Evolutionary conservation across 2,797 vertebrate genomes (phyloP).

Genomic region (Vespertilio murinus): DNA sequence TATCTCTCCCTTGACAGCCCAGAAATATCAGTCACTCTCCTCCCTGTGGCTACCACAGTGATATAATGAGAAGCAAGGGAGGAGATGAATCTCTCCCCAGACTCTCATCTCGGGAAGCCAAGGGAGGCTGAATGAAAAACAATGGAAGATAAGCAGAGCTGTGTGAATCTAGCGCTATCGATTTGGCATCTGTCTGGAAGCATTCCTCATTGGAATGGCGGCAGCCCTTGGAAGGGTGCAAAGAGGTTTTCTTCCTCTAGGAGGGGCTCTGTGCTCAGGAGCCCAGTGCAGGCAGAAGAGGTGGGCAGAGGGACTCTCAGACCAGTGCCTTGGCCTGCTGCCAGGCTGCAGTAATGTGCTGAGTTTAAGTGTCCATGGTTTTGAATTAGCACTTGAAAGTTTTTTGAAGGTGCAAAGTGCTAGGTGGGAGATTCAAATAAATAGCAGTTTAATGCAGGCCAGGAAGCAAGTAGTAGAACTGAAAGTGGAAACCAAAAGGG

Average conservation of each 20-base stretch:
- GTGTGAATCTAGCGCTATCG: slow-evolving; percentile 10
- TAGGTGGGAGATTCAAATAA: neutral
- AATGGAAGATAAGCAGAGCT: slow-evolving; percentile 23
- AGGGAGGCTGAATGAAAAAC: slow-evolving; percentile 61
- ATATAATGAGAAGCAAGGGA: slow-evolving; percentile 65
- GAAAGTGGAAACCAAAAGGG: neutral
- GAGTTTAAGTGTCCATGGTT: slow-evolving; percentile 45
- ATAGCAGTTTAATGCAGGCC: neutral
- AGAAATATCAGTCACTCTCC: slow-evolving; percentile 55
- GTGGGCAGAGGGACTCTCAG: neutral
- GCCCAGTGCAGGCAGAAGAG: neutral
- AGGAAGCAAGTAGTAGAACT: neutral
- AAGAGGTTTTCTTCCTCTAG: neutral
- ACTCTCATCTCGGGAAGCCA: slow-evolving; percentile 55
- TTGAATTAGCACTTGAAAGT: slow-evolving; percentile 44
- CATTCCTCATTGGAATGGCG: slow-evolving; percentile 57
- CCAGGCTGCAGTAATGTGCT: slow-evolving; percentile 28
- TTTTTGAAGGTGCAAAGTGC: slow-evolving; percentile 23
- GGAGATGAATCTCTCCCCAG: slow-evolving; percentile 69
- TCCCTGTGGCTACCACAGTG: slow-evolving; percentile 54
- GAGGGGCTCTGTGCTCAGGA: neutral
- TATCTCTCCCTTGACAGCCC: slow-evolving; percentile 51
- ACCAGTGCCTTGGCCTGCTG: neutral
- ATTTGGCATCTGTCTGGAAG: slow-evolving; percentile 55
- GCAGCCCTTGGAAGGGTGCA: neutral